Conservation (phyloP, 2,888 invertebrate genomes). For the Pollenia angustigena region DNA sequence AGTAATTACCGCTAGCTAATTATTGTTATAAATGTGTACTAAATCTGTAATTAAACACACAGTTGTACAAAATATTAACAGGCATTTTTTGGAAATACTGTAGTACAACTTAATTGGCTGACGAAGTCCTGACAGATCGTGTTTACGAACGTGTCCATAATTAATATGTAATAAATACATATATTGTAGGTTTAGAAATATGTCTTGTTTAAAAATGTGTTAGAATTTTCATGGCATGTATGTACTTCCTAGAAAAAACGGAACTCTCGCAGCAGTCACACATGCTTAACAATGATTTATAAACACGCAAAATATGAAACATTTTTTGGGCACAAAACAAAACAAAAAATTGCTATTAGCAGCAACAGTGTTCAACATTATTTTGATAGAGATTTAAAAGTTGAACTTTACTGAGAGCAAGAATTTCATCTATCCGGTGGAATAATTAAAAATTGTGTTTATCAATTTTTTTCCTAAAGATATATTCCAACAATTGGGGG, state of each 20-base stretch:
- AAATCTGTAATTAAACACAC: too few species aligned
- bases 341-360: too few species aligned
- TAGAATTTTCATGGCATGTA: not conserved
- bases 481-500: too few species aligned
- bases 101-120: slow-evolving; percentile 20
- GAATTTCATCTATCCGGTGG: too few species aligned
- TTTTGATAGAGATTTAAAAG: too few species aligned
- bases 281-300: slow-evolving; percentile 36
- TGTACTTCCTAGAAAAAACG: slow-evolving; percentile 1
- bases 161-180: slow-evolving; percentile 19
- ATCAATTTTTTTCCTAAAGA: too few species aligned
- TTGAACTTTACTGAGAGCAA: too few species aligned
- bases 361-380: too few species aligned
- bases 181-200: slow-evolving; percentile 2
- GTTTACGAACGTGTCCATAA: slow-evolving; percentile 20
- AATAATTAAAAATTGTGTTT: too few species aligned
- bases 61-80: not conserved
- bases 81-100: slow-evolving; percentile 27
- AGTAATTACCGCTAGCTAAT: too few species aligned
- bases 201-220: not conserved
- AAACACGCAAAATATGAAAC: slow-evolving; percentile 29
- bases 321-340: not conserved
- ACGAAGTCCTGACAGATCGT: not conserved
- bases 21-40: too few species aligned
- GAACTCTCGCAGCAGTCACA: not conserved